Evolutionary conservation across 2,888 invertebrate species (phyloP).

Genomic region (Drepana falcataria): DNA sequence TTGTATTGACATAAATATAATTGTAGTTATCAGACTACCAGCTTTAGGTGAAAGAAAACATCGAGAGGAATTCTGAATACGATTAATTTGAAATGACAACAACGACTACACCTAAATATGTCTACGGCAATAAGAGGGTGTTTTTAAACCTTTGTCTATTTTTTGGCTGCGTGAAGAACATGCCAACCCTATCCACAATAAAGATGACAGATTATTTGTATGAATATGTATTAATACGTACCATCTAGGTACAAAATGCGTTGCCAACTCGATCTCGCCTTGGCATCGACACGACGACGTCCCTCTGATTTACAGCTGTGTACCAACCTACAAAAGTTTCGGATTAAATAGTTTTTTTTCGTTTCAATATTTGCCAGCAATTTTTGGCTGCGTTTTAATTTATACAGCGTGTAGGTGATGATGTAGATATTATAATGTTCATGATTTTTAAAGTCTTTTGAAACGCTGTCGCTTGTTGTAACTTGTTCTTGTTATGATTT

Average conservation of each 20-base stretch:
- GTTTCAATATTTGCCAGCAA: constrained; percentile 48
- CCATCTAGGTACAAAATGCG: constrained; percentile 31
- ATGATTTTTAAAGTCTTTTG: not conserved
- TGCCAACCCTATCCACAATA: constrained; percentile 8
- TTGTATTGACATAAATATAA: no score
- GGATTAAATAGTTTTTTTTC: constrained; percentile 72
- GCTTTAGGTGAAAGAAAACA: no score
- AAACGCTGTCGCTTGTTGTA: not conserved
- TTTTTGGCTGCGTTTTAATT: constrained; percentile 31
- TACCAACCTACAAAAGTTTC: constrained; percentile 74
- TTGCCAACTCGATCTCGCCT: constrained; percentile 74
- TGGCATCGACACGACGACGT: constrained; percentile 70
- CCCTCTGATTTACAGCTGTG: constrained; percentile 58
- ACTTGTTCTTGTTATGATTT: not conserved
- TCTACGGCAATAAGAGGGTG: no score
- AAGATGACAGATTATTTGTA: constrained; percentile 39
- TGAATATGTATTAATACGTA: constrained; percentile 9
- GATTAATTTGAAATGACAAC: no score
- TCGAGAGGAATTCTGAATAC: no score
- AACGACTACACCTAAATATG: no score
- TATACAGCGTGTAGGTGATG: constrained; percentile 7
- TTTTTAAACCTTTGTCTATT: not conserved
- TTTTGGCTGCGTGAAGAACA: not conserved
- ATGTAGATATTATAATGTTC: not conserved
- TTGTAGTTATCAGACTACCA: no score